These are phyloP conservation scores for Rhagonycha lutea DNA, from an alignment of 2,888 invertebrate genomes.

Conservation along the genomic window DNA sequence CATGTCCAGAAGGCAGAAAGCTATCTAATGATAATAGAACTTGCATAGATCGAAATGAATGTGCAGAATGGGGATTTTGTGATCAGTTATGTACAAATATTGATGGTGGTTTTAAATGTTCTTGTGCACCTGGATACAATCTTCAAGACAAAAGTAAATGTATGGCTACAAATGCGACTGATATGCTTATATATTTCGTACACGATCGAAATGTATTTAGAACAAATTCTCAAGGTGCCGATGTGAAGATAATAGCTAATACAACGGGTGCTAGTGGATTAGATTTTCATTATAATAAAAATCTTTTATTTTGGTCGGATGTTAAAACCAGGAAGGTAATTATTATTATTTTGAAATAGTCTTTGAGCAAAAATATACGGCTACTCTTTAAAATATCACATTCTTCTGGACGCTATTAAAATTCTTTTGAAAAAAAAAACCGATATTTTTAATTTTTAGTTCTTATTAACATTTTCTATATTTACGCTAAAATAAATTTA, in stretches of 20 bases:
- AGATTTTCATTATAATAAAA: constrained; percentile 79
- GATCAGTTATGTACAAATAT: constrained; percentile 93
- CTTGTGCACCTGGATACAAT: constrained; percentile 69
- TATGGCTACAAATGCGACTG: constrained; percentile 62
- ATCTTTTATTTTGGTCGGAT: constrained; percentile 88
- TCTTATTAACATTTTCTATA: too few species aligned
- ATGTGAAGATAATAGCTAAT: constrained; percentile 70
- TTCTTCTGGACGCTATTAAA: too few species aligned
- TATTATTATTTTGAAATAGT: neutral
- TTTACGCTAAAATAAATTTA: too few species aligned
- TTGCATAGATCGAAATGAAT: constrained; percentile 92
- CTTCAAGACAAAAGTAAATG: constrained; percentile 64
- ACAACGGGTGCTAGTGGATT: constrained; percentile 85
- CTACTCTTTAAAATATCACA: too few species aligned
- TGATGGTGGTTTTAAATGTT: constrained; percentile 81
- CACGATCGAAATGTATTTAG: constrained; percentile 73
- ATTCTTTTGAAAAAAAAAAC: too few species aligned
- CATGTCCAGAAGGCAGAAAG: constrained; percentile 83
- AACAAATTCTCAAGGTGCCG: constrained; percentile 70
- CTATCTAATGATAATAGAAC: constrained; percentile 83
- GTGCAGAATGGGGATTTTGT: constrained; percentile 90
- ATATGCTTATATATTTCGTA: constrained; percentile 68
- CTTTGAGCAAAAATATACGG: too few species aligned
- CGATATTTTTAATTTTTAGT: too few species aligned
- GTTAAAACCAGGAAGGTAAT: constrained; percentile 80